These are phyloP conservation scores for Pocillopora meandrina DNA, from an alignment of 92 coral and sea anemone species.

Conservation along the genomic window DNA sequence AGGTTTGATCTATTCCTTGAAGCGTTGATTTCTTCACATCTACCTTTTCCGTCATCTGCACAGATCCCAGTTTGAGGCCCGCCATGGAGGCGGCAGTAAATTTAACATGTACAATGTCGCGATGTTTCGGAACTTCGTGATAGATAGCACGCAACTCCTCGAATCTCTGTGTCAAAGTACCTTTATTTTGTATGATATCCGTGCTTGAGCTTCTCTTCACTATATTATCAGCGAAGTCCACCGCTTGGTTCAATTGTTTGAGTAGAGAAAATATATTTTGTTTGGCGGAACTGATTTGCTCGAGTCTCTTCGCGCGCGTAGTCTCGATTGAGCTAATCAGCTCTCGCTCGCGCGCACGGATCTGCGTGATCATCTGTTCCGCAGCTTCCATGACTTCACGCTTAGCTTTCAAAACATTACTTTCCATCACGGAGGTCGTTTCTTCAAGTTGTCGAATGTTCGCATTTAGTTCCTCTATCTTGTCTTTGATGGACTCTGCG, in stretches of 20 bases:
- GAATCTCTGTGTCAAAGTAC: not conserved
- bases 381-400: constrained; percentile 1
- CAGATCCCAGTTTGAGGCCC: not conserved
- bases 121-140: not conserved
- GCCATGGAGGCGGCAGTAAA: too few relatives aligned
- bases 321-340: not conserved
- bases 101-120: not conserved
- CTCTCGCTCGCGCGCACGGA: constrained; percentile 19
- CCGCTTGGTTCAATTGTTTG: constrained; percentile 2
- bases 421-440: not conserved
- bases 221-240: not conserved
- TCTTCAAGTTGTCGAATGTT: constrained; percentile 4
- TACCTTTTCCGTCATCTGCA: not conserved
- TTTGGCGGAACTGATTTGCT: not conserved
- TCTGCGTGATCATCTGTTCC: not conserved
- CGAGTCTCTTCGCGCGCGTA: not conserved
- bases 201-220: not conserved
- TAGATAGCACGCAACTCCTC: not conserved
- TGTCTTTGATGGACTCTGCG: not conserved
- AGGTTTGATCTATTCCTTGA: not conserved
- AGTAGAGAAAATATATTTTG: not conserved
- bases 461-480: not conserved
- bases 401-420: not conserved
- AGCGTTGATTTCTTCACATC: not conserved
- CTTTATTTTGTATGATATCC: not conserved